Base-by-base conservation (phyloP, 2,888 invertebrate genomes). In the Orthonevra nobilis region DNA sequence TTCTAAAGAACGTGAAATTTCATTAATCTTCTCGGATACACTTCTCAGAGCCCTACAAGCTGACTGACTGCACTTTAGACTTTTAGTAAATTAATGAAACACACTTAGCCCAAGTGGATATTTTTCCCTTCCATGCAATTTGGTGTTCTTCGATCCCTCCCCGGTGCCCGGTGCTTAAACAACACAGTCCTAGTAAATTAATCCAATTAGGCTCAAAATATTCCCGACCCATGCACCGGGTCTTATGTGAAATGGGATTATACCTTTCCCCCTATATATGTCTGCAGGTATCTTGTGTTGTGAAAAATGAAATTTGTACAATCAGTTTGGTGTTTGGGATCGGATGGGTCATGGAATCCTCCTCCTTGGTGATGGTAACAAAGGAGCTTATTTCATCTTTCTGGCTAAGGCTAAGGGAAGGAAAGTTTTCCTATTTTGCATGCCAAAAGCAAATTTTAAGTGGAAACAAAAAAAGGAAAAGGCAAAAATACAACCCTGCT, bases 171-270 rank as follows among this genome's bases (percentile, higher is more conserved):
- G 7, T 2, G 3, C 9, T 12, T 9, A 2, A n/a, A n/a, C n/a
- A n/a, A n/a, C 10, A 1, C 15, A 30, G 38, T 66, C 34, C 42
- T 54, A 64, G 50, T 58, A 66, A 79, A 73, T 72, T 73, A 79
- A 79, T 79, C 66, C 79, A 79, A 79, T 79, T 79, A 79, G 79
- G 79, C 72, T 64, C 58, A 60, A 77, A 77, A 64, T 64, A 64
- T 64, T 46, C 44, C 63, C 42, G 44, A 61, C n/a, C 56, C 58
- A 50, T 58, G 28, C 15, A 14, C 10, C 30, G 54, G 60, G 40
- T 79, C 64, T 72, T 60, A 46, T 70, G 42, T 73, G 54, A 66
- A 77, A 79, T 79, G 72, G 72, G 77, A 79, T 79, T 79, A 77
- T 58, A 7, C 60, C 38, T 64, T 40, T 14, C 26, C 14, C 28